Evolutionary conservation across 2,113 vertebrate genomes (phyloP), one percentile per base, ranked within the genome.

Genomic region (Baryphthengus martii): DNA sequence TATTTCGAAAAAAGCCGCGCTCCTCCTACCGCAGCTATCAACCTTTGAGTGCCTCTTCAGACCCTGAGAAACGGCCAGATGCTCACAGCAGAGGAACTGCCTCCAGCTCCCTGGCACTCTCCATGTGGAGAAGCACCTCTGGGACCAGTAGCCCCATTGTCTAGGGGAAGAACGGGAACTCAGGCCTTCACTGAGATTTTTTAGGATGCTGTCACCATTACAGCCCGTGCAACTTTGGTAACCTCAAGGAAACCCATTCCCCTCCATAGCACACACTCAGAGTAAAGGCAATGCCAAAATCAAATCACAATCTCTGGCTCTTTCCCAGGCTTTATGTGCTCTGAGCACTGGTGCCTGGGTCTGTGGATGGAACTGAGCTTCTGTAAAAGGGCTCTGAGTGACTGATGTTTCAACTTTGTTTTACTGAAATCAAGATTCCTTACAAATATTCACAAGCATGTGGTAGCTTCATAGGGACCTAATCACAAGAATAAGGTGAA

Each of bases 231-330:
- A 62, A 25, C 52, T 75, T 83, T 17, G 23, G 20, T 53, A 47
- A 71, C 29, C 29, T 58, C 40, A 29, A 19, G 62, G 56, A 71
- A 85, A 75, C 11, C 11, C 0, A 0, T 25, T 83, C 8, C 14
- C 21, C 42, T 76, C 37, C 8, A 10, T 7, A n/a, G 47, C 28
- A 72, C 72, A 72, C 0, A 2, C 31, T 47, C 31, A 24, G 6
- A 37, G 50, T 40, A 76, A 47, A 45, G n/a, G 56, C 50, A 59
- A 24, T 26, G 26, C 44, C 63, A 61, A 31, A 26, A 26, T n/a
- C 58, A 14, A 7, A 16, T 52, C 11, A 9, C 23, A 49, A 8
- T 37, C 4, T 78, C 70, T 47, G 39, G 11, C 20, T 79, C 39
- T 81, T 55, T n/a, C 35, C 28, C 25, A 29, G 20, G 37, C 21